These are phyloP conservation scores for Uloborus plumipes DNA, from an alignment of 2,888 invertebrate genomes.

Conservation along the genomic window DNA sequence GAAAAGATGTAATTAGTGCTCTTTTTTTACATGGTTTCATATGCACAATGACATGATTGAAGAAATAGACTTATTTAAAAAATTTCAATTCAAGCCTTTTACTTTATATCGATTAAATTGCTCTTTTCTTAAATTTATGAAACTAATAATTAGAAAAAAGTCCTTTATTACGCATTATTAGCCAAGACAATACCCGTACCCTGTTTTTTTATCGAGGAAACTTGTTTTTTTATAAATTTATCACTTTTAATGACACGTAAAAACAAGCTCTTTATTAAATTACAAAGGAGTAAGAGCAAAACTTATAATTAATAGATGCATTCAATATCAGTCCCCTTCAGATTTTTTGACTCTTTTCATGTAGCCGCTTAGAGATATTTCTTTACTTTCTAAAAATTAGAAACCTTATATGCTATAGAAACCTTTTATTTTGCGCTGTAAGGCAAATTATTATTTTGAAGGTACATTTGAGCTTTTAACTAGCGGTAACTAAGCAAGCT, in stretches of 20 bases:
- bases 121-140: slow-evolving; percentile 34
- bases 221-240: slow-evolving; percentile 52
- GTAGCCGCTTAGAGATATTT: slow-evolving; percentile 12
- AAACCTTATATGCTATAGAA: too few species aligned
- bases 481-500: too few species aligned
- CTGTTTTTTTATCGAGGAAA: slow-evolving; percentile 27
- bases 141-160: slow-evolving; percentile 28
- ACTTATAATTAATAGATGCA: slow-evolving; percentile 45
- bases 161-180: slow-evolving; percentile 54
- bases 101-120: not conserved
- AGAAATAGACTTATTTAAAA: too few species aligned
- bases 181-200: slow-evolving; percentile 16
- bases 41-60: too few species aligned
- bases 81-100: too few species aligned
- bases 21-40: too few species aligned
- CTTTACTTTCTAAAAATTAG: too few species aligned
- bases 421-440: too few species aligned
- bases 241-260: slow-evolving; percentile 61
- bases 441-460: too few species aligned
- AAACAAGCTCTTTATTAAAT: slow-evolving; percentile 53
- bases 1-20: too few species aligned
- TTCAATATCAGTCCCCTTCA: slow-evolving; percentile 42
- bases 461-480: too few species aligned
- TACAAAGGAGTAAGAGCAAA: slow-evolving; percentile 44
- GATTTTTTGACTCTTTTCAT: slow-evolving; percentile 19